Percentiles rank a stretch among this genome's conserved stretches.
These are phyloP conservation scores for Sialia sialis DNA, from an alignment of 2,113 vertebrate genomes.

Conservation along the genomic window DNA sequence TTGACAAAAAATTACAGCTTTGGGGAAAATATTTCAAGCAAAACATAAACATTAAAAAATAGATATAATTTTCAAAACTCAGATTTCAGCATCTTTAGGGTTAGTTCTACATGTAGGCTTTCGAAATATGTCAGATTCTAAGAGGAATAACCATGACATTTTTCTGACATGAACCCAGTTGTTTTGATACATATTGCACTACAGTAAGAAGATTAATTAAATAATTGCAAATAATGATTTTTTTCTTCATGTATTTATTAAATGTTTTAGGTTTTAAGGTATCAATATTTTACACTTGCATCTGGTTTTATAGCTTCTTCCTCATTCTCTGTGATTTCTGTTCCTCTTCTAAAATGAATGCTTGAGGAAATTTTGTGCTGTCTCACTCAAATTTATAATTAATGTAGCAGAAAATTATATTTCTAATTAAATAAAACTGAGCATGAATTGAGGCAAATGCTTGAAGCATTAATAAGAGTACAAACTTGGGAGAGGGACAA, in stretches of 20 bases:
- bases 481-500: slow-evolving; percentile 34
- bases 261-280: neutral
- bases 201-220: neutral
- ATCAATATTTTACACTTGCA: neutral
- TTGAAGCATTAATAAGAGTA: slow-evolving; percentile 26
- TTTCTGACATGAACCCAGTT: neutral
- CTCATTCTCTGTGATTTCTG: neutral
- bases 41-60: slow-evolving; percentile 3
- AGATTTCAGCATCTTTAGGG: neutral
- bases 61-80: neutral
- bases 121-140: neutral
- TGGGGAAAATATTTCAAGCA: neutral
- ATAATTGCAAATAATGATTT: neutral
- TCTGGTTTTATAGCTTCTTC: neutral
- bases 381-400: slow-evolving; percentile 53
- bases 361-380: neutral
- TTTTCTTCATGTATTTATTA: neutral
- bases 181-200: neutral
- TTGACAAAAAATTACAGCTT: neutral
- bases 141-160: neutral
- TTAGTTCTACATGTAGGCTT: neutral
- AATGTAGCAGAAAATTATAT: slow-evolving; percentile 62
- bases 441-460: slow-evolving; percentile 32
- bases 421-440: slow-evolving; percentile 61
- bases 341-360: neutral